phyloP scores from a whole-genome alignment of 2,888 invertebrate species.

The Plebejus anna region DNA sequence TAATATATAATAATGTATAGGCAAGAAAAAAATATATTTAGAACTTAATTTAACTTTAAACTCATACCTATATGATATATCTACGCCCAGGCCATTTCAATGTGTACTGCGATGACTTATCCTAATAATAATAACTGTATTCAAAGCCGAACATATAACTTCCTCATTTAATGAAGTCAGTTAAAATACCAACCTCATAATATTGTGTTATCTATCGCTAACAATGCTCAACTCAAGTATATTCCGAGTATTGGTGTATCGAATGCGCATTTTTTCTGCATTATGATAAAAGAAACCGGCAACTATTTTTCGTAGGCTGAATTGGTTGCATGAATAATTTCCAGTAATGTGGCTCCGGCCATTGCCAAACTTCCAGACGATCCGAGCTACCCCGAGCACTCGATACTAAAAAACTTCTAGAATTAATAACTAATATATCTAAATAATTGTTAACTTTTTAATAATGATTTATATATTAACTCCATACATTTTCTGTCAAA shows the following conservation, averaged over 20 bases:
- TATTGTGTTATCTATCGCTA: background rate
- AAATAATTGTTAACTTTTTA: too few species aligned
- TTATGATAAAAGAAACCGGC: conserved; percentile 49
- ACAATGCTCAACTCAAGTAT: background rate
- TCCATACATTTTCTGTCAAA: too few species aligned
- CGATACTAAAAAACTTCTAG: conserved; percentile 11
- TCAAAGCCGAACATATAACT: too few species aligned
- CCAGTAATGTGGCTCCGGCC: conserved; percentile 49
- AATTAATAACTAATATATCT: background rate
- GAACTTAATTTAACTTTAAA: too few species aligned
- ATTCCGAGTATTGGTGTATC: background rate
- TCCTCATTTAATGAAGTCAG: too few species aligned
- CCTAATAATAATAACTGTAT: background rate
- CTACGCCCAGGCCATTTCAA: background rate
- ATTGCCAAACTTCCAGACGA: conserved; percentile 42
- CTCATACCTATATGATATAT: background rate
- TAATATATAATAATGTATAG: too few species aligned
- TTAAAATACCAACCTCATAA: background rate
- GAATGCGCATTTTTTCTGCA: conserved; percentile 48
- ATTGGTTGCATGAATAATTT: conserved; percentile 60
- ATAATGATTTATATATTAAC: too few species aligned
- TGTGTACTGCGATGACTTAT: background rate
- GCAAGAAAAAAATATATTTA: too few species aligned
- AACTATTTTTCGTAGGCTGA: conserved; percentile 47
- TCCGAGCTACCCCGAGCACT: background rate